Conservation (phyloP, 1,140 invertebrate genomes). For the Acromyrmex heyeri region DNA sequence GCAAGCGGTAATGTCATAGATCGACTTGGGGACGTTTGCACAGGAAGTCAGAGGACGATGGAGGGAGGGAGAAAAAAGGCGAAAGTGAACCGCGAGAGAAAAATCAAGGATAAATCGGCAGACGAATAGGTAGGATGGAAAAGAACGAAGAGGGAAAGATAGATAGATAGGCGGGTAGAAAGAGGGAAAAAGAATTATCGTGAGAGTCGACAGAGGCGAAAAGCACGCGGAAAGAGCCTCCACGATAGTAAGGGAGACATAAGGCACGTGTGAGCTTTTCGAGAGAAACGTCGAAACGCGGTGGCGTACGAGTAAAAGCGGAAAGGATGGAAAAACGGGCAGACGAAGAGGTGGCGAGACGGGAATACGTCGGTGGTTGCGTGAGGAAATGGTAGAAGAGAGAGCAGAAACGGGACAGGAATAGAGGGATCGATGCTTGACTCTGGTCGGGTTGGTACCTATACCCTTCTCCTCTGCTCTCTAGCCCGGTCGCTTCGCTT, state of each 20-base stretch:
- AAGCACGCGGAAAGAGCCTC: constrained; percentile 30
- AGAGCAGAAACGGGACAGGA: constrained; percentile 71
- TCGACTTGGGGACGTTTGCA: constrained; percentile 57
- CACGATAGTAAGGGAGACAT: constrained; percentile 40
- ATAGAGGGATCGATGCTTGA: constrained; percentile 81
- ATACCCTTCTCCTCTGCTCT: constrained; percentile 61
- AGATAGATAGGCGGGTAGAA: constrained; percentile 57
- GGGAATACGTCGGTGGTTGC: constrained; percentile 68
- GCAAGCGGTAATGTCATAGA: constrained; percentile 69
- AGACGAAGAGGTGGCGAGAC: constrained; percentile 49
- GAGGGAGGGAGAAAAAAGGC: not conserved
- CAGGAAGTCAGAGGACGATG: constrained; percentile 24
- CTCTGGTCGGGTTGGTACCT: constrained; percentile 68
- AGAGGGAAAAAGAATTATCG: constrained; percentile 59
- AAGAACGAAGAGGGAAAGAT: constrained; percentile 26
- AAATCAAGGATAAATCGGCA: constrained; percentile 50
- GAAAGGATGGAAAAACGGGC: constrained; percentile 17
- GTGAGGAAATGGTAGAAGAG: constrained; percentile 69
- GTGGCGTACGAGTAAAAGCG: constrained; percentile 40
- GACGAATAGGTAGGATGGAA: constrained; percentile 22
- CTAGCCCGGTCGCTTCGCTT: constrained; percentile 57
- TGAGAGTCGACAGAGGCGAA: constrained; percentile 47
- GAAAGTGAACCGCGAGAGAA: constrained; percentile 18
- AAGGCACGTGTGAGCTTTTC: constrained; percentile 57
- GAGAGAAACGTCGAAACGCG: constrained; percentile 36